A percentile compares a stretch with the other conserved stretches of the same genome.
These are phyloP conservation scores for Nothura maculosa DNA, from an alignment of 2,797 vertebrate genomes.

Conservation along the genomic window DNA sequence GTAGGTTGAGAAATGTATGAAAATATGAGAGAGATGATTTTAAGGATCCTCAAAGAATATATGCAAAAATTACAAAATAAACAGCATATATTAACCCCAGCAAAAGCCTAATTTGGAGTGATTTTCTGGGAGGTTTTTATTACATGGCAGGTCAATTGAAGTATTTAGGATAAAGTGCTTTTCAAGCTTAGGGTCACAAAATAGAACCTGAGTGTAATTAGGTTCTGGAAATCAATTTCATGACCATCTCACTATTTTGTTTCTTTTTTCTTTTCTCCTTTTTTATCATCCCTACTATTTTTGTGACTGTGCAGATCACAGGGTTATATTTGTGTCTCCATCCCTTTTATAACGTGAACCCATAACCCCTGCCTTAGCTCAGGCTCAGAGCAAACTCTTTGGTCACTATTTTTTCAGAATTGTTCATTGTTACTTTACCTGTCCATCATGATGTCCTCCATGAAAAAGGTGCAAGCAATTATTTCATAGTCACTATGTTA, in stretches of 20 bases:
- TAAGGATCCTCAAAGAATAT: neutral
- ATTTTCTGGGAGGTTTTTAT: neutral
- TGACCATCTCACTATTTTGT: neutral
- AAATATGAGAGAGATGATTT: neutral
- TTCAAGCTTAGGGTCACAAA: neutral
- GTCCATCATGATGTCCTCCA: neutral
- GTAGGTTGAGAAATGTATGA: neutral
- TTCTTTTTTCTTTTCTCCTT: neutral
- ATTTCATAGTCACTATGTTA: neutral
- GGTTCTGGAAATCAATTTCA: neutral
- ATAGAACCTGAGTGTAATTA: neutral
- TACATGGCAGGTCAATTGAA: neutral
- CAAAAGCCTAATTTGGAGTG: neutral
- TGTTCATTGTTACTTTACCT: neutral
- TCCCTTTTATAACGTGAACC: neutral
- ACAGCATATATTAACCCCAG: accelerated
- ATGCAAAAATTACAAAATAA: neutral
- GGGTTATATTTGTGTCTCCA: neutral
- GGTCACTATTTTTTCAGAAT: neutral
- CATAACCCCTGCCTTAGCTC: neutral
- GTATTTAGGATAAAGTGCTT: neutral
- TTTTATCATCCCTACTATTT: neutral
- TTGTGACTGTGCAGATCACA: neutral
- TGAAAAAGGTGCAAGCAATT: neutral
- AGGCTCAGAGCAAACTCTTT: neutral